phyloP scores from a whole-genome alignment of 2,113 vertebrate species.

The Paratilapia polleni region DNA sequence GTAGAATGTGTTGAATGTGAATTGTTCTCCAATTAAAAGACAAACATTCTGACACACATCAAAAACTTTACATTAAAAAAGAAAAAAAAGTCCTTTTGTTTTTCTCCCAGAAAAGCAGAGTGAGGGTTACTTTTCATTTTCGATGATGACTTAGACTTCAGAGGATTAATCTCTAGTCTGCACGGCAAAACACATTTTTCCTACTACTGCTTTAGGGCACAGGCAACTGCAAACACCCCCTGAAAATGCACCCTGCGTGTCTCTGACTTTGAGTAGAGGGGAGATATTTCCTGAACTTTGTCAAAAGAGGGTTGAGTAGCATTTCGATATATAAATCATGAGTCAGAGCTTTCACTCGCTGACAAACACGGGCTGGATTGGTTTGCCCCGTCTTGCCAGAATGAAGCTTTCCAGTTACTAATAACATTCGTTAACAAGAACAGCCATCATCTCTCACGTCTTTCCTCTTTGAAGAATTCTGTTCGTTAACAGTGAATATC shows the following conservation, averaged over 20 bases:
- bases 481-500: slow-evolving; percentile 19
- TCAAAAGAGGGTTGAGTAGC: background rate
- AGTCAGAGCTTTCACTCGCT: slow-evolving; percentile 27
- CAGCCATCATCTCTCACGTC: slow-evolving; percentile 14
- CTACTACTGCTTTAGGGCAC: background rate
- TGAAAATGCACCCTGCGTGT: background rate
- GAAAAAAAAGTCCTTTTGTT: background rate
- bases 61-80: background rate
- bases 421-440: slow-evolving; percentile 35
- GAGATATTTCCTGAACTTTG: background rate
- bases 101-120: background rate
- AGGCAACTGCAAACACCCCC: background rate
- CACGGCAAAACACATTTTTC: background rate
- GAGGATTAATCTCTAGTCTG: background rate
- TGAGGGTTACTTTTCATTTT: background rate
- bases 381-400: slow-evolving; percentile 13
- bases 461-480: slow-evolving; percentile 36
- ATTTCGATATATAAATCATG: background rate
- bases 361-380: background rate
- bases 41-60: background rate
- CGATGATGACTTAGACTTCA: background rate
- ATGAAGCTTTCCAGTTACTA: slow-evolving; percentile 26
- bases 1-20: background rate
- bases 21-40: background rate
- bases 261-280: slow-evolving; percentile 1